Evolutionary conservation across 1,140 invertebrate species (phyloP).

Genomic region (Cotesia vestalis): DNA sequence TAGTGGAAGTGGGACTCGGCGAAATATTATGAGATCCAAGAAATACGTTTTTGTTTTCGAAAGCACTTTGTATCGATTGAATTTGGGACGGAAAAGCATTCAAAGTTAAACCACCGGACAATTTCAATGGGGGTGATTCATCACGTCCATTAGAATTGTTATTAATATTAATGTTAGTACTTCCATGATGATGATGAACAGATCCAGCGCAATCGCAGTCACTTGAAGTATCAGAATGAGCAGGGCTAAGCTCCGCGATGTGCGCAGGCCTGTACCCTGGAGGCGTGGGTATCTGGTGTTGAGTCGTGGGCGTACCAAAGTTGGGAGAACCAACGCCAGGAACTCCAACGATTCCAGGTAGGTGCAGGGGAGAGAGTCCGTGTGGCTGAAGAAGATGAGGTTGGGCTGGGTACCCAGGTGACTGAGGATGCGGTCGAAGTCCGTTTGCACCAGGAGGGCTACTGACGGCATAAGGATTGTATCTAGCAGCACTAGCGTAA

Average conservation of each 20-base stretch:
- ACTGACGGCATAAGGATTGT: conserved; percentile 49
- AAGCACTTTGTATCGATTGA: conserved; percentile 41
- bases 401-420: conserved; percentile 39
- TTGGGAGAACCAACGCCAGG: conserved; percentile 39
- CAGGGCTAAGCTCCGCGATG: conserved; percentile 51
- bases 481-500: conserved; percentile 48
- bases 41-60: conserved; percentile 43
- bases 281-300: not conserved
- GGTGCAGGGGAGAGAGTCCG: conserved; percentile 45
- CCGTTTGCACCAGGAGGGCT: conserved; percentile 20
- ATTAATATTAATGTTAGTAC: no score
- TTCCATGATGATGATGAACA: conserved; percentile 32
- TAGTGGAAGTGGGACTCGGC: conserved; percentile 55
- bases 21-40: conserved; percentile 39
- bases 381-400: conserved; percentile 50
- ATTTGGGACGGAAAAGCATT: conserved; percentile 41
- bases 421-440: conserved; percentile 42
- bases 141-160: conserved; percentile 24
- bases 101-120: conserved; percentile 36
- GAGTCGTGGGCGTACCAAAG: conserved; percentile 38
- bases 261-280: conserved; percentile 39
- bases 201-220: conserved; percentile 58
- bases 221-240: conserved; percentile 55
- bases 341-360: conserved; percentile 47
- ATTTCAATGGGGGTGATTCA: conserved; percentile 36